phyloP scores from a whole-genome alignment of 2,888 invertebrate species.

The Lepas anatifera region DNA sequence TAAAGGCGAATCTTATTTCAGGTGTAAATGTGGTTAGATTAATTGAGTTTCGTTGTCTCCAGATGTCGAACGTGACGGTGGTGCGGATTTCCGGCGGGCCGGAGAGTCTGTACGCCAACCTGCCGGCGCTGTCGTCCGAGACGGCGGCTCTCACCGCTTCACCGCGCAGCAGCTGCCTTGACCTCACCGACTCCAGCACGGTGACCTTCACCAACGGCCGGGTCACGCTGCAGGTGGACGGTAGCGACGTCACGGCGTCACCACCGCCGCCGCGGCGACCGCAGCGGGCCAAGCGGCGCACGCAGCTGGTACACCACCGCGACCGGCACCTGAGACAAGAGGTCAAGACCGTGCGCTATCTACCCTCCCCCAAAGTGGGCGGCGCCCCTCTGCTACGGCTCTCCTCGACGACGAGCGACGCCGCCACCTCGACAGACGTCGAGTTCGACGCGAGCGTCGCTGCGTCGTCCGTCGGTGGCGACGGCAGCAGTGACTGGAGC shows the following conservation, averaged over 20 bases:
- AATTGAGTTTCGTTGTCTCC: no score
- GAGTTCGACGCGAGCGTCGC: background rate
- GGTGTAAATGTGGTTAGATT: no score
- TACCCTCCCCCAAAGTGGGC: background rate
- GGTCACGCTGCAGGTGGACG: conserved; percentile 3
- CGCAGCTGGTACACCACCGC: background rate
- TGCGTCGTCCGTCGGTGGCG: background rate
- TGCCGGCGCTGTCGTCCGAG: background rate
- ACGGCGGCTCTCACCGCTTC: no score
- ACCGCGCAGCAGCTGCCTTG: background rate
- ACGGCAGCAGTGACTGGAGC: background rate
- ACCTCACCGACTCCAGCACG: background rate
- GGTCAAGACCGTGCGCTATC: background rate
- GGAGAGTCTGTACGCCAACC: background rate
- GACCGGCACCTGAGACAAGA: background rate
- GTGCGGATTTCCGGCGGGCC: background rate
- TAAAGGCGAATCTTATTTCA: no score
- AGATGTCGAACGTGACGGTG: background rate
- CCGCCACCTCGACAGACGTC: background rate
- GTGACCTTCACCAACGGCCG: background rate
- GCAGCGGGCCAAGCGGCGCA: background rate
- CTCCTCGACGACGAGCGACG: background rate
- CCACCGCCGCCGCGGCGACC: background rate
- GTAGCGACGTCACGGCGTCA: background rate
- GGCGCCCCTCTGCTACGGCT: background rate